Percentiles rank a stretch among this genome's conserved stretches.
phyloP scores from a whole-genome alignment of 2,888 invertebrate species.

The Anthrax anthrax region DNA sequence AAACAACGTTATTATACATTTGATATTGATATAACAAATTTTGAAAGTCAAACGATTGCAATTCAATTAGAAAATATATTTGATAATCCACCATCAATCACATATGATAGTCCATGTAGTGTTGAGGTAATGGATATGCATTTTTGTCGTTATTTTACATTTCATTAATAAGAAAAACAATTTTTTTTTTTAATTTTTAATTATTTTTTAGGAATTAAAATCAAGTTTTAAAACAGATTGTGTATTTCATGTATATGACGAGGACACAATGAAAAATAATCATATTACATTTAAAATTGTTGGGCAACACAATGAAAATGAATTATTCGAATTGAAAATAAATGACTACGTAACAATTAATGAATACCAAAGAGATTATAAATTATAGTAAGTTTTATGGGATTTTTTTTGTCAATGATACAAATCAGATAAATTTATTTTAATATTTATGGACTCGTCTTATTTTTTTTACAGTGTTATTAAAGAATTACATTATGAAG shows the following conservation, averaged over 20 bases:
- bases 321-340: too few species aligned
- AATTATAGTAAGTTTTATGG: slow-evolving; percentile 33
- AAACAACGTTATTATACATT: slow-evolving; percentile 36
- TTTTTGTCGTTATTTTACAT: too few species aligned
- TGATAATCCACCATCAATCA: slow-evolving; percentile 40
- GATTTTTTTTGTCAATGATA: too few species aligned
- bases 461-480: slow-evolving; percentile 10
- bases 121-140: slow-evolving; percentile 26
- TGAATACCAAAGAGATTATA: slow-evolving; percentile 21
- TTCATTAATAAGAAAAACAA: not conserved
- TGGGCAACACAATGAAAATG: slow-evolving; percentile 33
- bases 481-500: slow-evolving; percentile 34
- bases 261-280: slow-evolving; percentile 24
- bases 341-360: too few species aligned
- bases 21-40: slow-evolving; percentile 21
- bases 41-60: slow-evolving; percentile 19
- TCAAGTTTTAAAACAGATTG: slow-evolving; percentile 16
- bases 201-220: slow-evolving; percentile 30
- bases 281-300: slow-evolving; percentile 33
- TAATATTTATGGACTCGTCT: too few species aligned
- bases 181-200: not conserved
- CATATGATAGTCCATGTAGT: slow-evolving; percentile 34
- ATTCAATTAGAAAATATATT: slow-evolving; percentile 31
- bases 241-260: slow-evolving; percentile 23
- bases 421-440: slow-evolving; percentile 4